Evolutionary conservation across 2,113 vertebrate genomes (phyloP), one percentile per base, ranked within the genome.

Genomic region (Anser cygnoides): DNA sequence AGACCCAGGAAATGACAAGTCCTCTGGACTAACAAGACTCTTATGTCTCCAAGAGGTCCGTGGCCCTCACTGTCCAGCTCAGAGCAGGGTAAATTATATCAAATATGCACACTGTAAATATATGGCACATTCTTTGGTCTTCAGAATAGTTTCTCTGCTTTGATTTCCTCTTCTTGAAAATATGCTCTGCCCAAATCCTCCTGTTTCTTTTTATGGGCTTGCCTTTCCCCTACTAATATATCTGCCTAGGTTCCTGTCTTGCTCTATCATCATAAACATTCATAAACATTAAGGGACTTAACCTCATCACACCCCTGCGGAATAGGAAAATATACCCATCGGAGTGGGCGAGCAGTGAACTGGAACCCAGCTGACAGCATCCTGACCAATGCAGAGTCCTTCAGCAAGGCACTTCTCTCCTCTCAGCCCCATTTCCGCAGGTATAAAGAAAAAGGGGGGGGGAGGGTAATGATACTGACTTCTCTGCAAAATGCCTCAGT

Each of bases 201-300:
- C 61, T 44, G 41, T 72, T 87, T 87, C 73, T 93, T 93, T 96
- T 73, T 63, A 92, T 3, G 13, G 77, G 49, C 54, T 89, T 94
- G 86, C 66, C 58, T 91, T 89, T 75, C 15, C 35, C 62, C 31
- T 91, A 26, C 57, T 90, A 89, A 96, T 96, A 62, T 26, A 91
- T 96, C 92, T 95, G 84, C 89, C 70, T 55, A 70, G 76, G 54
- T 55, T 94, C 54, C 90, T 84, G 91, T 96, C 95, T 84, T 87
- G 49, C 77, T 92, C 86, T 65, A 94, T 92, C 86, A 79, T 58
- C 2, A 10, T 58, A 95, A 89, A 67, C 95, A 95, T 96, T 96
- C 92, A 95, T 96, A 96, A 96, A 89, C 95, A 75, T 95, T 96
- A 95, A 93, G 83, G 76, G 73, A 94, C 74, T 96, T 96, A 94